Evolutionary conservation across 1,140 invertebrate genomes (phyloP), one percentile per base, ranked within the genome.

Genomic region (Drosophila repletoides): DNA sequence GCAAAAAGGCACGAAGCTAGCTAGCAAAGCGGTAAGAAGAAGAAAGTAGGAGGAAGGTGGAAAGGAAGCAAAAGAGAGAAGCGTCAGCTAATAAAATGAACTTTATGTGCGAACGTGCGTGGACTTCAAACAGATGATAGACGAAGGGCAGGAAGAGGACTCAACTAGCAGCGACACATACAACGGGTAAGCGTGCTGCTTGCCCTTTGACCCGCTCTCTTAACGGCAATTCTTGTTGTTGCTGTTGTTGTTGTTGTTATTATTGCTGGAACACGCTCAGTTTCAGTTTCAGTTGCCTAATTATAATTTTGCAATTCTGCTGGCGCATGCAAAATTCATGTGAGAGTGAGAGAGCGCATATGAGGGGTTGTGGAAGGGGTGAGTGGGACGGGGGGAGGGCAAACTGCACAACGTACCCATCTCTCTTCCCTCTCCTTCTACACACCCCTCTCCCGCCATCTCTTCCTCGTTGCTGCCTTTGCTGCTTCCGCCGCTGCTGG

Each of bases 301-400:
- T 84, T 84, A 84, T 84, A 86, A 84, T 84, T 84, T 84, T 84
- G 80, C 80, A 67, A 86, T 86, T 86, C 67, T 66, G 80, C 80
- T 86, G 74, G 34, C 67, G 72, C 80, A 86, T 86, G 75, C 80
- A 76, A 84, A 84, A 84, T 84, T 84, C 75, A 84, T 79, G 66
- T 61, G 45, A 33, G 26, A 9, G 28, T 1, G 28, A 0, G 26
- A 3, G 43, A 3, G 26, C 7, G 22, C 5, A 5, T 14, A n/a
- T n/a, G n/a, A n/a, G n/a, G n/a, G n/a, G n/a, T n/a, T n/a, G n/a
- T n/a, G n/a, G n/a, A n/a, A n/a, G n/a, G n/a, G n/a, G 36, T 15
- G 22, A 12, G 28, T 7, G 26, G 10, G 15, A 21, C 7, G 6
- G 29, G 21, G 9, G 7, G 14, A 5, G 52, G 10, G 9, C 19